These are phyloP conservation scores for Drosophila obscura DNA, from an alignment of 1,140 invertebrate species.

Conservation along the genomic window DNA sequence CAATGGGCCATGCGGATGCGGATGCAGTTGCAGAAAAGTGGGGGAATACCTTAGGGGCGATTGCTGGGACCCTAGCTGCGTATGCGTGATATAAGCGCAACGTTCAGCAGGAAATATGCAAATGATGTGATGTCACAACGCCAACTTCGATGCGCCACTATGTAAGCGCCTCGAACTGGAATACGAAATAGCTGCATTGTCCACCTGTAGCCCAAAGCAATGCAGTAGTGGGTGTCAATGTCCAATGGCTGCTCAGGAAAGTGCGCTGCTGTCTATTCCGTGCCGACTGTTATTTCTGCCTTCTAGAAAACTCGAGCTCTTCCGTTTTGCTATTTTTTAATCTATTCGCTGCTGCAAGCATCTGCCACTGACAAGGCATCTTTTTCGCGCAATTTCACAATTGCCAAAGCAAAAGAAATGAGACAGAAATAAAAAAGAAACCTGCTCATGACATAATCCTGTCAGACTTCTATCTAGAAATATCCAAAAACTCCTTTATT, in stretches of 20 bases:
- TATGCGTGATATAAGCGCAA: constrained; percentile 62
- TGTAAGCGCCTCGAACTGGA: constrained; percentile 35
- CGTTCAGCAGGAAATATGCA: constrained; percentile 55
- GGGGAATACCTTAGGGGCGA: constrained; percentile 38
- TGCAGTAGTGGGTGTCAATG: constrained; percentile 34
- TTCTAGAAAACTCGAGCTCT: constrained; percentile 15
- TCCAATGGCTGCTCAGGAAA: neutral
- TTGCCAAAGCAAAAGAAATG: constrained; percentile 17
- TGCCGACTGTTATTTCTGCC: constrained; percentile 15
- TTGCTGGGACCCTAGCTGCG: constrained; percentile 30
- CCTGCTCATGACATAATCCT: constrained; percentile 59
- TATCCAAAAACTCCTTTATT: constrained; percentile 30
- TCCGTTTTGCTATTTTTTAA: constrained; percentile 71
- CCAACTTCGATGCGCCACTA: constrained; percentile 33
- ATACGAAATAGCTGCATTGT: constrained; percentile 19
- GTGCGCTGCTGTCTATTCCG: too few species aligned
- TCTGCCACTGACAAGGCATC: constrained; percentile 63
- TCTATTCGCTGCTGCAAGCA: constrained; percentile 54
- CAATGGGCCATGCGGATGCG: constrained; percentile 6
- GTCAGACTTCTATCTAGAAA: constrained; percentile 30
- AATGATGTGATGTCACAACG: constrained; percentile 59
- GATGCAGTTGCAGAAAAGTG: constrained; percentile 2
- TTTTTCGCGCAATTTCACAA: constrained; percentile 67
- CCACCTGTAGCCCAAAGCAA: constrained; percentile 58
- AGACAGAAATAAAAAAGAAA: constrained; percentile 11